Conservation (phyloP, 1,140 invertebrate genomes). For the Cyclargus thomasi region DNA sequence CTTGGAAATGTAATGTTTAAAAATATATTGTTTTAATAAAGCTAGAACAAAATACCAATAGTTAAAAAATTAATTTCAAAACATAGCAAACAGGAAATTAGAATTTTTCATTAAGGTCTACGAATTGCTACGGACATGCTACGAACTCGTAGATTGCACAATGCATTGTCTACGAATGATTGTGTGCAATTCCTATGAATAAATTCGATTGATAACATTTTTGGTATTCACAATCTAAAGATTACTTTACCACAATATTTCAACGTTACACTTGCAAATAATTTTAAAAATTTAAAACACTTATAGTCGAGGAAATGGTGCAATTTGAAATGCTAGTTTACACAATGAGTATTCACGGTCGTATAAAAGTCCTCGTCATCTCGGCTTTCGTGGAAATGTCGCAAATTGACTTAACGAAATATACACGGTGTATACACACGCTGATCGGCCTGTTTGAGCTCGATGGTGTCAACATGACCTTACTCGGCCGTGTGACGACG, state of each 20-base stretch:
- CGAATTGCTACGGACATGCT: background rate
- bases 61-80: too few relatives aligned
- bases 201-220: too few relatives aligned
- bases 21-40: too few relatives aligned
- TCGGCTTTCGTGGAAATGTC: slow-evolving; percentile 40
- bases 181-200: too few relatives aligned
- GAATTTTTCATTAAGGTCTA: too few relatives aligned
- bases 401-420: slow-evolving; percentile 59
- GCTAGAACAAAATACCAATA: too few relatives aligned
- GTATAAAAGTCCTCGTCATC: slow-evolving; percentile 4
- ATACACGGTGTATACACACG: slow-evolving; percentile 50
- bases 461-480: slow-evolving; percentile 68
- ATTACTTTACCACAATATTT: too few relatives aligned
- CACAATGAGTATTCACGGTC: slow-evolving; percentile 10
- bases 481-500: slow-evolving; percentile 51
- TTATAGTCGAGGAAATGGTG: background rate
- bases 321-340: background rate
- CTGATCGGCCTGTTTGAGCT: slow-evolving; percentile 57
- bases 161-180: too few relatives aligned
- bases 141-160: background rate
- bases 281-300: background rate
- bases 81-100: too few relatives aligned
- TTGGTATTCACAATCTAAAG: too few relatives aligned
- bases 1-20: background rate
- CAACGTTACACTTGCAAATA: background rate